Conservation (phyloP, 2,797 vertebrate genomes). For the Phoebastria nigripes region DNA sequence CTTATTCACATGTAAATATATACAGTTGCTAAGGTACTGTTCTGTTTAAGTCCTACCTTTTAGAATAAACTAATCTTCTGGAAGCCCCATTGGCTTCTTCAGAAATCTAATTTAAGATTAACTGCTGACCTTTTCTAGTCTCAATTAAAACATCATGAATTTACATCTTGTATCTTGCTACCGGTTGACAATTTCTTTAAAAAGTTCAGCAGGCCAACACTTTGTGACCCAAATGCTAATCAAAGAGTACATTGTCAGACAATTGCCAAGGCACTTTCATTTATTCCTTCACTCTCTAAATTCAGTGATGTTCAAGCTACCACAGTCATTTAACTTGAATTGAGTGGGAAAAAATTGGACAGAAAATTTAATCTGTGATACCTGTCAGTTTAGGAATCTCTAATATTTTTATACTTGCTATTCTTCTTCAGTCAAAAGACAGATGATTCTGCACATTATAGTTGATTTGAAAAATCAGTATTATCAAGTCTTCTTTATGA, state of each 20-base stretch:
- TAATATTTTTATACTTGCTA: background rate
- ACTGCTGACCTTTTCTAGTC: slow-evolving; percentile 3
- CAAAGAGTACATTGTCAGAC: background rate
- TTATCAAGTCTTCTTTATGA: background rate
- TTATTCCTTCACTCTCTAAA: background rate
- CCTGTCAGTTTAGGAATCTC: background rate
- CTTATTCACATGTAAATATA: slow-evolving; percentile 34
- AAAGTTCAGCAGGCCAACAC: background rate
- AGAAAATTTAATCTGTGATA: background rate
- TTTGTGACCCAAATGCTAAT: background rate
- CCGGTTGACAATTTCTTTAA: background rate
- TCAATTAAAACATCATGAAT: background rate
- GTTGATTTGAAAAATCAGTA: background rate
- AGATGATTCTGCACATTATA: background rate
- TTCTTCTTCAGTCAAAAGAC: background rate
- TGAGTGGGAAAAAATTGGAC: background rate
- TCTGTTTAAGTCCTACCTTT: background rate
- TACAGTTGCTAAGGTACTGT: background rate
- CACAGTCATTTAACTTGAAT: background rate
- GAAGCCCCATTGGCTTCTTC: background rate
- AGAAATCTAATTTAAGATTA: slow-evolving; percentile 12
- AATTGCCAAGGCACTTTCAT: background rate
- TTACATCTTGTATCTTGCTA: background rate
- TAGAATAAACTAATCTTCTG: slow-evolving; percentile 2
- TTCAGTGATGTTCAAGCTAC: background rate